A percentile compares a stretch with the other conserved stretches of the same genome.
phyloP scores from a whole-genome alignment of 1,140 invertebrate species.

The Aethina tumida region DNA sequence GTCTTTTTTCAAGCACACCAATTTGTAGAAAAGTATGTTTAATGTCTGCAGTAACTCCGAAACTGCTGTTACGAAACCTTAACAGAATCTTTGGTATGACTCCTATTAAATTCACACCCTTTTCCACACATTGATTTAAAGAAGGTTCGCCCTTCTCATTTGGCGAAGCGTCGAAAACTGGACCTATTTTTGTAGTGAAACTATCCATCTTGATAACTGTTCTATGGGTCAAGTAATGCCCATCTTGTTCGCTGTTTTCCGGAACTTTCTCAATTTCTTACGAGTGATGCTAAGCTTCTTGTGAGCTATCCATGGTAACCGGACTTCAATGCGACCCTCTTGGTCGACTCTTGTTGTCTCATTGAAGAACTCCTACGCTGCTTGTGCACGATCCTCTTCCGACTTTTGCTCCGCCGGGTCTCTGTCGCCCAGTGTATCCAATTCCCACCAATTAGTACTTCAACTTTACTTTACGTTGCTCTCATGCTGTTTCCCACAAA shows the following conservation, averaged over 20 bases:
- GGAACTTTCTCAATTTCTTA: conserved; percentile 7
- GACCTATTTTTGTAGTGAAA: conserved; percentile 14
- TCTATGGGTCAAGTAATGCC: conserved; percentile 20
- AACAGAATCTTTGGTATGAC: conserved; percentile 30
- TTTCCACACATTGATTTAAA: conserved; percentile 34
- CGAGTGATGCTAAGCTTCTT: background rate
- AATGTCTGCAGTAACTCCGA: conserved; percentile 36
- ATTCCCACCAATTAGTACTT: conserved; percentile 10
- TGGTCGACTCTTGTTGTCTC: conserved; percentile 1
- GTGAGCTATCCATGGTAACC: conserved; percentile 11
- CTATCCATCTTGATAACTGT: conserved; percentile 14
- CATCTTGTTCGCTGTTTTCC: background rate
- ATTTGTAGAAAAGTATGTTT: conserved; percentile 37
- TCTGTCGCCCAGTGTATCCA: conserved; percentile 14
- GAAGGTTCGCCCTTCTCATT: conserved; percentile 21
- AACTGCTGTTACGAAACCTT: conserved; percentile 30
- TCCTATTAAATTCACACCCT: conserved; percentile 30
- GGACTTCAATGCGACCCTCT: conserved; percentile 10
- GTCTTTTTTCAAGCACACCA: conserved; percentile 19
- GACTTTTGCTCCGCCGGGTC: conserved; percentile 7
- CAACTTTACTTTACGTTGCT: too few species aligned
- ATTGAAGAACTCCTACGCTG: conserved; percentile 2
- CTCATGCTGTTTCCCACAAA: background rate
- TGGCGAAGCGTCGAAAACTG: conserved; percentile 23
- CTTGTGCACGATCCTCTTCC: conserved; percentile 3